phyloP scores from a whole-genome alignment of 2,113 vertebrate species.

The Cisticola juncidis region DNA sequence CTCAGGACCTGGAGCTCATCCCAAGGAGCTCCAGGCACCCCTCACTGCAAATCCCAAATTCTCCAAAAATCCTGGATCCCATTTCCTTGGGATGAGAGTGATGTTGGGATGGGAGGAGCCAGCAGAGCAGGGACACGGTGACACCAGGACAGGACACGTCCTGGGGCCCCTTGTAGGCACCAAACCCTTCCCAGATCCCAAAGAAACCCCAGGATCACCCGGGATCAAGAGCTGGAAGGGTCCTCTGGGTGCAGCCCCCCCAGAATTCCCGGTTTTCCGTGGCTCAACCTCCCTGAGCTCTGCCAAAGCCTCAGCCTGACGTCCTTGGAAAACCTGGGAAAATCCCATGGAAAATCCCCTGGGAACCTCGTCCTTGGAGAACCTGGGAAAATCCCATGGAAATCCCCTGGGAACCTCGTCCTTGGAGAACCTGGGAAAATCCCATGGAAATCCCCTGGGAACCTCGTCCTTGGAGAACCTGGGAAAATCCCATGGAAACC shows the following conservation, averaged over 20 bases:
- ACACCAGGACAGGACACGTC: neutral
- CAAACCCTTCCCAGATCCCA: neutral
- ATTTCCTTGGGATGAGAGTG: neutral
- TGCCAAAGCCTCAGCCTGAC: neutral
- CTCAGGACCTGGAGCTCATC: too few relatives aligned
- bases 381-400: neutral
- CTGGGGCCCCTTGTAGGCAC: conserved; percentile 52
- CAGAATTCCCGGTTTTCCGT: too few relatives aligned
- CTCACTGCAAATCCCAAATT: neutral
- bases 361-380: too few relatives aligned
- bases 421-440: neutral
- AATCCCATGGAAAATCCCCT: neutral
- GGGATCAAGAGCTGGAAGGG: neutral
- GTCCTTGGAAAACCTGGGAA: neutral
- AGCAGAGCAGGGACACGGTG: neutral
- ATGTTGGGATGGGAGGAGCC: neutral
- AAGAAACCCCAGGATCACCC: accelerated
- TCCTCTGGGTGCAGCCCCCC: neutral
- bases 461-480: accelerated
- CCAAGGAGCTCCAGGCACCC: accelerated
- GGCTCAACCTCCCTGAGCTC: too few relatives aligned
- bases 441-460: neutral
- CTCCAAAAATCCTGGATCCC: neutral
- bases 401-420: too few relatives aligned
- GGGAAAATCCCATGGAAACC: neutral